Evolutionary conservation across 1,140 invertebrate species (phyloP).

Genomic region (Formica selysi): DNA sequence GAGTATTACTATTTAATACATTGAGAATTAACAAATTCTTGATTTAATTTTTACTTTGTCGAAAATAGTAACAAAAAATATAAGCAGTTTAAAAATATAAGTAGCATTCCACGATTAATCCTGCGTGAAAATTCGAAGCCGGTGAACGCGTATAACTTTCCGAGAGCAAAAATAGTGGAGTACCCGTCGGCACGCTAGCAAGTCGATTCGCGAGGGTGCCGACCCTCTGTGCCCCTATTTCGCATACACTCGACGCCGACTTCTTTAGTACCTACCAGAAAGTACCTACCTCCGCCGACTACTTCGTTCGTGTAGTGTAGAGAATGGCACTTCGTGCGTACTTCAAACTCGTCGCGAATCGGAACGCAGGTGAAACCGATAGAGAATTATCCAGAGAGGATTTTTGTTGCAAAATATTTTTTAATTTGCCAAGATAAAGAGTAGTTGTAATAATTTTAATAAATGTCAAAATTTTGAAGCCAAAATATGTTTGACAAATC

Average conservation of each 20-base stretch:
- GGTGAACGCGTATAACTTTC: constrained; percentile 36
- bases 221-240: constrained; percentile 67
- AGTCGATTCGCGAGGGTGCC: constrained; percentile 63
- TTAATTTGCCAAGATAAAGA: neutral
- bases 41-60: too few species aligned
- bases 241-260: constrained; percentile 59
- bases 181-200: constrained; percentile 37
- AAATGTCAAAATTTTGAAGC: neutral
- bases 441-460: neutral
- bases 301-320: constrained; percentile 73
- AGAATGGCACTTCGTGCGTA: constrained; percentile 65
- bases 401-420: neutral
- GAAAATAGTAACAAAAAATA: neutral
- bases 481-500: neutral
- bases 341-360: constrained; percentile 50
- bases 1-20: neutral
- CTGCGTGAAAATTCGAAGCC: neutral
- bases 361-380: neutral
- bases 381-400: constrained; percentile 18
- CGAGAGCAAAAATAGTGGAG: constrained; percentile 44
- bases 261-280: constrained; percentile 64
- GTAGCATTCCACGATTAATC: neutral
- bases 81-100: constrained; percentile 7
- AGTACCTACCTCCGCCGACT: constrained; percentile 77
- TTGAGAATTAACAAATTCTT: neutral